phyloP scores from a whole-genome alignment of 2,888 invertebrate species.

The Dioctria rufipes region DNA sequence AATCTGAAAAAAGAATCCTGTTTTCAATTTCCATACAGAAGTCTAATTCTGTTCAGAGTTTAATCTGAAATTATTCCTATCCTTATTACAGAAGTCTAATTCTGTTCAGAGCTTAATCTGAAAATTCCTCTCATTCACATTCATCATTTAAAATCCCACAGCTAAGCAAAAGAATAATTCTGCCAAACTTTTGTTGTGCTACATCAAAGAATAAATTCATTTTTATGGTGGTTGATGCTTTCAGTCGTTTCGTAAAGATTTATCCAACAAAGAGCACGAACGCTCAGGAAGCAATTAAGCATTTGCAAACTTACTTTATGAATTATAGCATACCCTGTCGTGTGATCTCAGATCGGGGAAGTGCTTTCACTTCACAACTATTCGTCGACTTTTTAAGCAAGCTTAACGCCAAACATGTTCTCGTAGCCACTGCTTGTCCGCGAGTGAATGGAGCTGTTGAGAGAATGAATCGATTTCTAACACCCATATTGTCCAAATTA shows the following conservation, averaged over 20 bases:
- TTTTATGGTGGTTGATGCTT: slow-evolving; percentile 52
- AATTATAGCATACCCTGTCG: slow-evolving; percentile 59
- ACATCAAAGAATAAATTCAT: slow-evolving; percentile 45
- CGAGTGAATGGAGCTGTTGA: slow-evolving; percentile 62
- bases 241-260: slow-evolving; percentile 57
- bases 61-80: too few species aligned
- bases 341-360: slow-evolving; percentile 60
- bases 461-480: slow-evolving; percentile 59
- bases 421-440: slow-evolving; percentile 59
- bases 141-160: too few species aligned
- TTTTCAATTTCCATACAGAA: too few species aligned
- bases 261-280: slow-evolving; percentile 47
- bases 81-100: too few species aligned
- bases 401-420: slow-evolving; percentile 56
- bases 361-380: slow-evolving; percentile 59
- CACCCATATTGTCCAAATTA: slow-evolving; percentile 59
- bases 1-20: too few species aligned
- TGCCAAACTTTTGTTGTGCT: too few species aligned
- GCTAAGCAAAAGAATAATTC: too few species aligned
- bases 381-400: slow-evolving; percentile 58
- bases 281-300: slow-evolving; percentile 62
- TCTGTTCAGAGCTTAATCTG: too few species aligned
- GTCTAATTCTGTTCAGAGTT: too few species aligned
- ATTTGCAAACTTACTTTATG: slow-evolving; percentile 61
- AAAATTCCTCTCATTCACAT: too few species aligned